Conservation (phyloP, 2,797 vertebrate species). For the Cynopterus sphinx region DNA sequence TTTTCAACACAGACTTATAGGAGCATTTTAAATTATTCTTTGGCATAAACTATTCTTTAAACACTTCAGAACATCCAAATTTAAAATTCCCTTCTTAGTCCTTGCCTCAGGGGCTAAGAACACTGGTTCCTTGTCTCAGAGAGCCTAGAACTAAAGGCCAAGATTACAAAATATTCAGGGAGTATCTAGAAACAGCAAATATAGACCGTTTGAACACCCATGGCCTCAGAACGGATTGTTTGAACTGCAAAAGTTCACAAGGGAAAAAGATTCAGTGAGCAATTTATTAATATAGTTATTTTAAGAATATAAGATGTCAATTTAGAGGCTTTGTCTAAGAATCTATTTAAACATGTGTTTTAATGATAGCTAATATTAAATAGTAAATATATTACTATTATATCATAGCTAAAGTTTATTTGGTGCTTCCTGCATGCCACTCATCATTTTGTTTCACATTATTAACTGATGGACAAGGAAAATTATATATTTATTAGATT, state of each 20-base stretch:
- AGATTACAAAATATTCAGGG: background rate
- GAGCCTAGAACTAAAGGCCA: background rate
- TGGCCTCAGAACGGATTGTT: background rate
- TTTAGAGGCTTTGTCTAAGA: background rate
- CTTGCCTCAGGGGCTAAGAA: background rate
- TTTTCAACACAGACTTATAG: background rate
- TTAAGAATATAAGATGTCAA: background rate
- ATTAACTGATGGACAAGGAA: background rate
- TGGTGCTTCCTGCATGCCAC: background rate
- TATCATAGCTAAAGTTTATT: background rate
- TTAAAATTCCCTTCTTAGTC: conserved; percentile 11
- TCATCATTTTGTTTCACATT: background rate
- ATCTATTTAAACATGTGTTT: background rate
- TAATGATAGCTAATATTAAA: background rate
- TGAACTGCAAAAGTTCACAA: background rate
- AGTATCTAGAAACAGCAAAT: background rate
- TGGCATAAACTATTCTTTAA: conserved; percentile 39
- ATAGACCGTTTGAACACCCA: background rate
- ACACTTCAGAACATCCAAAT: conserved; percentile 14
- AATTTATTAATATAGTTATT: background rate
- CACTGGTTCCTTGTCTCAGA: background rate
- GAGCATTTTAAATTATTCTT: conserved; percentile 23
- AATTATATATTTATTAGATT: background rate
- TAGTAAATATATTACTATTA: background rate
- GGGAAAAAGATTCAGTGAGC: background rate